These are phyloP conservation scores for Axinella damicornis DNA, from an alignment of 37 sponge, comb jelly and placozoan genomes.

Conservation along the genomic window DNA sequence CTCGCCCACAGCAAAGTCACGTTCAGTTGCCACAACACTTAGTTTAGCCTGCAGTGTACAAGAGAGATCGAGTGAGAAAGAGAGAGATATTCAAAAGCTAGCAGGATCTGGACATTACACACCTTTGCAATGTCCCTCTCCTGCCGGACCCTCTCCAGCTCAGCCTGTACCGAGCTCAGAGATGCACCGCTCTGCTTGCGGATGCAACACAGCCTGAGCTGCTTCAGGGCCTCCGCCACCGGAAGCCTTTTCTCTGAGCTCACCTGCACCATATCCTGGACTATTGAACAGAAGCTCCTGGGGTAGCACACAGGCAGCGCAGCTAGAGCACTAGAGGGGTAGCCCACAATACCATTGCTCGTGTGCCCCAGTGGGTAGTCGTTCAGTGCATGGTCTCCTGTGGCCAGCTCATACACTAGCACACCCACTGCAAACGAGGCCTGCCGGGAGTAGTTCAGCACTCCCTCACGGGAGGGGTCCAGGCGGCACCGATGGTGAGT, in stretches of 20 bases:
- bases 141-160: slow-evolving; percentile 7
- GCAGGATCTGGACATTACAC: no score
- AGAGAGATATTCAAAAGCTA: no score
- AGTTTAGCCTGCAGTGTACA: slow-evolving; percentile 18
- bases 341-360: slow-evolving; percentile 16
- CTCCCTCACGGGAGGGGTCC: background rate
- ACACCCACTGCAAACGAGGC: slow-evolving; percentile 77
- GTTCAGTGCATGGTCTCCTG: slow-evolving; percentile 58
- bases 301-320: slow-evolving; percentile 52
- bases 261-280: slow-evolving; percentile 32
- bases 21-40: slow-evolving; percentile 35
- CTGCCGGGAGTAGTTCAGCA: slow-evolving; percentile 55
- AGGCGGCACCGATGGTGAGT: slow-evolving; percentile 32
- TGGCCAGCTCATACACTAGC: slow-evolving; percentile 48
- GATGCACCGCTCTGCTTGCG: background rate
- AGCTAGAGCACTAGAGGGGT: slow-evolving; percentile 12
- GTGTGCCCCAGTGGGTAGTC: slow-evolving; percentile 71
- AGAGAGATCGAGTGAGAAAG: no score
- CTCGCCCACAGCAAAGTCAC: slow-evolving; percentile 66
- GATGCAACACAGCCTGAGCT: slow-evolving; percentile 43
- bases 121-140: slow-evolving; percentile 61
- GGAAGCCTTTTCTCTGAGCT: slow-evolving; percentile 31
- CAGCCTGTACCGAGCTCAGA: slow-evolving; percentile 12
- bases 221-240: slow-evolving; percentile 44
- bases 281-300: slow-evolving; percentile 50